Base-by-base conservation (phyloP, 2,888 invertebrate genomes). In the Drosophila prostipennis region DNA sequence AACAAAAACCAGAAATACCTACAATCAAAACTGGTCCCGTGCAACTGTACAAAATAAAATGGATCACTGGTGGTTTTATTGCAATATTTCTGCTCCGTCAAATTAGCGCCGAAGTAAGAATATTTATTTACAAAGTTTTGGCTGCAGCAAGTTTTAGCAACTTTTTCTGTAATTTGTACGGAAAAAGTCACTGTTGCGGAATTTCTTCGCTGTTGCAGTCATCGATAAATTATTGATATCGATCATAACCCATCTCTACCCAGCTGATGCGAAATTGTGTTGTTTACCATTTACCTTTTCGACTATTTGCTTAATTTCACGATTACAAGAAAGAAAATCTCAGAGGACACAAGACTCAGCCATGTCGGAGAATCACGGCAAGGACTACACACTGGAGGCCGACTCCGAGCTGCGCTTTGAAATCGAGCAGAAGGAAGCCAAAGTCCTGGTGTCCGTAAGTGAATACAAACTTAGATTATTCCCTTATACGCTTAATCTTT, bases 381-480 rank as follows among this genome's bases (percentile, higher is more conserved):
- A 85, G 48, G 97, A 98, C 90, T 97, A 96, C 87, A 96, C 96
- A 89, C 93, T 98, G 57, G 98, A 98, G 69, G 93, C 95, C 0
- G 97, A 98, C 89, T 95, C 96, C 11, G 98, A 98, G 91, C 93
- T 98, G n/a, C 95, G 98, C 51, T 98, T 98, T 91, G 98, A 98
- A 94, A 96, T 98, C 0, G 98, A 98, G 93, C 94, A 95, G 4
- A 96, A 96, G 92, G 95, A 95, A 91, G 96, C 96, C 89, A 97
- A 96, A 93, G 96, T 96, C 2, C 94, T 94, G 63, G 93, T 97
- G 65, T 96, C 96, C 93, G 96, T 96, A 90, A 85, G 84, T 60
- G 11, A 19, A 2, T 13, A 7, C 11, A 5, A n/a, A n/a, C n/a
- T n/a, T 6, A 43, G 6, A 23, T 6, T 3, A 13, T 1, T 23